Percentiles rank a stretch among this genome's conserved stretches.
Conservation (phyloP, 2,113 vertebrate genomes). For the Microtus richardsoni region DNA sequence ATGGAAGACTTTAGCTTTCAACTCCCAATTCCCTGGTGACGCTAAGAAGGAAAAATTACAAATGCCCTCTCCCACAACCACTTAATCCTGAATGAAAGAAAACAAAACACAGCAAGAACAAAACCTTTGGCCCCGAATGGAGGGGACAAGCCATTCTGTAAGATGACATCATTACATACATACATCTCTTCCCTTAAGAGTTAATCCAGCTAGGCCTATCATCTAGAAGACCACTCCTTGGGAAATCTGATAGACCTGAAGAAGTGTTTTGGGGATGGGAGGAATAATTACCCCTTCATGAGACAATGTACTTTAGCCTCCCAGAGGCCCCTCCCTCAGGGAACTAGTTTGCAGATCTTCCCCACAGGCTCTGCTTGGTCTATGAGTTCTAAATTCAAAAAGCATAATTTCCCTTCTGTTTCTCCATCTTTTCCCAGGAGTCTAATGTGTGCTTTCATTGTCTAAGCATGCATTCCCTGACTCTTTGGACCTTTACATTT, state of each 20-base stretch:
- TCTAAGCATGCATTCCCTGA: neutral
- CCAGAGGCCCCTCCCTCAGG: neutral
- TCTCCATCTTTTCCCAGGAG: neutral
- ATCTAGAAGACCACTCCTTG: neutral
- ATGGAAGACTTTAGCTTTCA: too few species aligned
- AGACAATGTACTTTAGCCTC: neutral
- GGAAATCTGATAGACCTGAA: neutral
- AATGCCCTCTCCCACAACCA: too few species aligned
- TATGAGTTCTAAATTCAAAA: neutral
- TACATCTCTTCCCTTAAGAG: neutral
- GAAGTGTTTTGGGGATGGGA: too few species aligned
- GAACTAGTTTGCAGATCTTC: neutral
- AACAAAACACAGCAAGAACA: neutral
- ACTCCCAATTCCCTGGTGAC: neutral
- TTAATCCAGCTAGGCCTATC: neutral
- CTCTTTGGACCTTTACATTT: neutral
- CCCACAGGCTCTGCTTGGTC: too few species aligned
- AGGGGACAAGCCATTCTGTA: neutral
- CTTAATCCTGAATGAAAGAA: neutral
- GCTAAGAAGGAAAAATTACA: neutral
- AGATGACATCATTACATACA: neutral
- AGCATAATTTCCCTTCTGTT: neutral
- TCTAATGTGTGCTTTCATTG: neutral
- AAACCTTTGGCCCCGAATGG: too few species aligned
- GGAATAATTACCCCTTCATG: neutral